phyloP scores from a whole-genome alignment of 2,797 vertebrate genomes.

The Melanotaenia pygmaea region DNA sequence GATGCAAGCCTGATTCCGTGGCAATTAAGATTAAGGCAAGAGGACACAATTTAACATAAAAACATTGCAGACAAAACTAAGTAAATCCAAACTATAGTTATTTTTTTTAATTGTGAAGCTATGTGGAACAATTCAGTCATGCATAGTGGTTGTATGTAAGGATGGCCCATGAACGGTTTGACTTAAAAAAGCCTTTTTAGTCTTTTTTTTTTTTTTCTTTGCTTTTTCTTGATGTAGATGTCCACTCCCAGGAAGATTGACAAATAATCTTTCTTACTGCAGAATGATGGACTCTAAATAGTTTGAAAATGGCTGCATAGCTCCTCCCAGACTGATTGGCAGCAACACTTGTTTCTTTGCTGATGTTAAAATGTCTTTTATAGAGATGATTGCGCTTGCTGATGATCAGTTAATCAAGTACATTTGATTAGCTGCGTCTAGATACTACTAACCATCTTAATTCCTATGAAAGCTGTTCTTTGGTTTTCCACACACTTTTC shows the following conservation, averaged over 20 bases:
- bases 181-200: too few relatives aligned
- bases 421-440: too few relatives aligned
- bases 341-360: background rate
- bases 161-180: background rate
- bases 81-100: background rate
- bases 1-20: background rate
- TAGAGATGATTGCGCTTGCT: too few relatives aligned
- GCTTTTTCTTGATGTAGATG: background rate
- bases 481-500: background rate
- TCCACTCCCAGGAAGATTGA: background rate
- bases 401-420: too few relatives aligned
- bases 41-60: background rate
- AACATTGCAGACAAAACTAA: background rate
- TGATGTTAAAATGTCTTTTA: too few relatives aligned
- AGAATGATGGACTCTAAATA: background rate
- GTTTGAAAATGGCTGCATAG: background rate
- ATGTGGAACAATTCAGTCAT: constrained; percentile 9
- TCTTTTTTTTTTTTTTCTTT: background rate
- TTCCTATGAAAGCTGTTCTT: too few relatives aligned
- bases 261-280: background rate
- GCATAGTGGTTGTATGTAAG: background rate
- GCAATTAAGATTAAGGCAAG: background rate
- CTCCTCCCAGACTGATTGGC: background rate
- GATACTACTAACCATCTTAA: too few relatives aligned
- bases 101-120: constrained; percentile 8